phyloP scores from a whole-genome alignment of 2,113 vertebrate species.

The Myiagra hebetior region DNA sequence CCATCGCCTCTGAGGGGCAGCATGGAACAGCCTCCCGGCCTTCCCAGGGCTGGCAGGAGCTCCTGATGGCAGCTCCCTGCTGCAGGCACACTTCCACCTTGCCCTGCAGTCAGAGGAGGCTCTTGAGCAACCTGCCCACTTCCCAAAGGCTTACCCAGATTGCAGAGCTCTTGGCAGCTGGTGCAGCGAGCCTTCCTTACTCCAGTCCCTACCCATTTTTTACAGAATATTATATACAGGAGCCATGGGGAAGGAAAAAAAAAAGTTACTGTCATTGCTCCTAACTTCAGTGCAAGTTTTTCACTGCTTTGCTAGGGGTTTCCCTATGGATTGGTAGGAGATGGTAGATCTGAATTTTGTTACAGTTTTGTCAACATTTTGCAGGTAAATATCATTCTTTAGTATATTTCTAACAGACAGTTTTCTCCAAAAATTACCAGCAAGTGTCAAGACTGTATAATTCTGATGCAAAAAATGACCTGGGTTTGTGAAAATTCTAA shows the following conservation, averaged over 20 bases:
- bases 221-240: background rate
- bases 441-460: background rate
- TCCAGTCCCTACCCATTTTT: background rate
- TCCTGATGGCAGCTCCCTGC: background rate
- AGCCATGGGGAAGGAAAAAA: background rate
- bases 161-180: background rate
- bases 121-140: background rate
- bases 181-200: background rate
- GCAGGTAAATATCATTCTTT: background rate
- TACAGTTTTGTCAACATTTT: background rate
- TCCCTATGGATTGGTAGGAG: background rate
- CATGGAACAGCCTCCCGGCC: rapidly evolving
- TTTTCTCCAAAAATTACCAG: background rate
- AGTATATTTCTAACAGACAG: background rate
- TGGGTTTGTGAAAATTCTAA: background rate
- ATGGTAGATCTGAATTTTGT: background rate
- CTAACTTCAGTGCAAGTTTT: background rate
- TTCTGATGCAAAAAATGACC: background rate
- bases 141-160: background rate
- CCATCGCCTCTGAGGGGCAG: rapidly evolving
- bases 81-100: background rate
- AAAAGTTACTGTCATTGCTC: background rate
- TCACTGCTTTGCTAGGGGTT: background rate
- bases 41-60: background rate
- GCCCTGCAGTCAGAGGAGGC: background rate